Evolutionary conservation across 2,797 vertebrate genomes (phyloP).

Genomic region (Argya squamiceps): DNA sequence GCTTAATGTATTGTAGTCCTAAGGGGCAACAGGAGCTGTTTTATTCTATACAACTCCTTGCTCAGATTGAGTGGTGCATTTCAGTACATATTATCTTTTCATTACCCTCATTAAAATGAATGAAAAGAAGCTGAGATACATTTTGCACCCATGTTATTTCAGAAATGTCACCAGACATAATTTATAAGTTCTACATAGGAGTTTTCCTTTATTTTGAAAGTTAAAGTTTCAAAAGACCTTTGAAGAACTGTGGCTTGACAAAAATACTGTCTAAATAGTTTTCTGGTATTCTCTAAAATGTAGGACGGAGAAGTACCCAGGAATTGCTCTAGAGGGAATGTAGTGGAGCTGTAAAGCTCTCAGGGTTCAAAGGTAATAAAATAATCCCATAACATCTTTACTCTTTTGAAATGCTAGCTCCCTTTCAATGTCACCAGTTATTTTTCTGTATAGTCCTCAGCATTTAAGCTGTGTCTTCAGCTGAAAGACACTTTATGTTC

Average conservation of each 20-base stretch:
- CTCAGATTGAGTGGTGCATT: not conserved
- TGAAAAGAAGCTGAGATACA: not conserved
- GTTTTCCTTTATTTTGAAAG: not conserved
- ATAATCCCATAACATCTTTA: not conserved
- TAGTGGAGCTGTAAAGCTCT: not conserved
- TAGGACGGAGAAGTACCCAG: not conserved
- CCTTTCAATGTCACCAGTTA: not conserved
- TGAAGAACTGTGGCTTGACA: not conserved
- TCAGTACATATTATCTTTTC: slow-evolving; percentile 14
- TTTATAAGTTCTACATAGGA: not conserved
- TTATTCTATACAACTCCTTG: not conserved
- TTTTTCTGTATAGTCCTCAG: not conserved
- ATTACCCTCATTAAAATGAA: slow-evolving; percentile 34
- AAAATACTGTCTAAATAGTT: not conserved
- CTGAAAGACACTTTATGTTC: not conserved
- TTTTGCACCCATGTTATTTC: not conserved
- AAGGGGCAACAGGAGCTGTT: not conserved
- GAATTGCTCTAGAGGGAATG: not conserved
- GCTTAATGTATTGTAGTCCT: slow-evolving; percentile 14
- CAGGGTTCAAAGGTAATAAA: not conserved
- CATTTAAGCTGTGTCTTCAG: not conserved
- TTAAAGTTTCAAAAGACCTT: not conserved
- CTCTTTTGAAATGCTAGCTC: not conserved
- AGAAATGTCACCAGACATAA: not conserved
- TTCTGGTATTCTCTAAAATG: not conserved